A percentile compares a stretch with the other conserved stretches of the same genome.
phyloP scores from a whole-genome alignment of 2,888 invertebrate genomes.

The Sarcophaga caerulescens region DNA sequence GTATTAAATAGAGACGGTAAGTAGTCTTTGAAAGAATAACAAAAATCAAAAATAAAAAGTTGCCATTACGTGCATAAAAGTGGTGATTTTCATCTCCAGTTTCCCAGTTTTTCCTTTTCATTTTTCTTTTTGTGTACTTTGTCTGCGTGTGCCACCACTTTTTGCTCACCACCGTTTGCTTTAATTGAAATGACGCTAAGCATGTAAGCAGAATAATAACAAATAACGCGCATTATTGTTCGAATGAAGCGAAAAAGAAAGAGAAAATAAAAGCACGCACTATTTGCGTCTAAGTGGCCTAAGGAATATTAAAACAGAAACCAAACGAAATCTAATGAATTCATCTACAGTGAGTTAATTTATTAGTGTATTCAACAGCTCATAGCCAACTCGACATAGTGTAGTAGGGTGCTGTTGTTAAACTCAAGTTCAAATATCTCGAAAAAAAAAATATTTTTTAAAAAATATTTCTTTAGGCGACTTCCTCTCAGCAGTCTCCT shows the following conservation, averaged over 20 bases:
- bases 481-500: too few relatives aligned
- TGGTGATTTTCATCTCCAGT: constrained; percentile 11
- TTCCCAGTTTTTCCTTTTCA: neutral
- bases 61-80: constrained; percentile 22
- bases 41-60: neutral
- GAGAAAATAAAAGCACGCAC: neutral
- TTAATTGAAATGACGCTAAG: constrained; percentile 53
- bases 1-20: constrained; percentile 6
- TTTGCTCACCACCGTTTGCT: neutral
- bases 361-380: too few relatives aligned
- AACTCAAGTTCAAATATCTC: too few relatives aligned
- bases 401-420: neutral
- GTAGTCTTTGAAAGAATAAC: constrained; percentile 14
- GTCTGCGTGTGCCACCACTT: neutral
- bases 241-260: constrained; percentile 5
- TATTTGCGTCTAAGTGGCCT: neutral
- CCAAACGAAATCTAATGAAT: too few relatives aligned
- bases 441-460: too few relatives aligned
- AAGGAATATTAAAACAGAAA: too few relatives aligned
- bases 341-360: too few relatives aligned
- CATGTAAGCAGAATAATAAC: constrained; percentile 11
- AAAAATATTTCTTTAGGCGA: too few relatives aligned
- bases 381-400: too few relatives aligned
- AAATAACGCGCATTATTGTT: constrained; percentile 18
- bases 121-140: too few relatives aligned